phyloP scores from a whole-genome alignment of 2,113 vertebrate species.

The Psettodes erumei region DNA sequence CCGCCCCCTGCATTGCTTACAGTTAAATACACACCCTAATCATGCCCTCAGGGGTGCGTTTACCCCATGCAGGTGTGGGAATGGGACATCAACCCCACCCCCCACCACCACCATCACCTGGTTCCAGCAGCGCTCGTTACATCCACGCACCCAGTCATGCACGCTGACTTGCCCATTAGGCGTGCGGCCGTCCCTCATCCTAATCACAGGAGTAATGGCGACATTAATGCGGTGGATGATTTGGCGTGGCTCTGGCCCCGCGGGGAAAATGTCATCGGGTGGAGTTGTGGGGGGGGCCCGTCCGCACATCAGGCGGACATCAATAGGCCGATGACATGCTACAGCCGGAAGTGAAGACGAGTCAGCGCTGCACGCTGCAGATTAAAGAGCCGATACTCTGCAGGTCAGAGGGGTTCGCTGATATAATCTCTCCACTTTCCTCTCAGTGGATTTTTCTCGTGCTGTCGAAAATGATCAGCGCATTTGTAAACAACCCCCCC shows the following conservation, averaged over 20 bases:
- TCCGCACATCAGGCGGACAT: not conserved
- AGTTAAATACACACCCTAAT: conserved; percentile 48
- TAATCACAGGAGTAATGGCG: conserved; percentile 66
- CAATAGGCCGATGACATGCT: not conserved
- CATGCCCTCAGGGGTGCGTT: conserved; percentile 49
- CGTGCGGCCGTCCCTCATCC: conserved; percentile 38
- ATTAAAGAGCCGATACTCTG: not conserved
- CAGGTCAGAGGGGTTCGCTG: conserved; percentile 6
- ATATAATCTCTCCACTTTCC: conserved; percentile 18
- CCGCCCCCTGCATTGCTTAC: conserved; percentile 8
- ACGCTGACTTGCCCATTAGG: conserved; percentile 37
- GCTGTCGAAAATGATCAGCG: conserved; percentile 28
- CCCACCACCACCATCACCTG: not conserved
- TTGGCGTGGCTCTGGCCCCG: conserved; percentile 51
- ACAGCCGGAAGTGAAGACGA: not conserved
- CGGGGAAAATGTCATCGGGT: conserved; percentile 45
- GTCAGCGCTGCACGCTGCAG: not conserved
- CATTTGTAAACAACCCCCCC: too few species aligned
- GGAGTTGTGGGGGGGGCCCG: not conserved
- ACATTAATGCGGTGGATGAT: conserved; percentile 64
- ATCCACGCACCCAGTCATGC: conserved; percentile 1
- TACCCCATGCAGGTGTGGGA: not conserved
- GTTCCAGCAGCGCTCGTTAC: conserved; percentile 26
- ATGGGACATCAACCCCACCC: conserved; percentile 31
- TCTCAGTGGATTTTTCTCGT: not conserved